These are phyloP conservation scores for Aplodontia rufa DNA, from an alignment of 2,113 vertebrate species.

Conservation along the genomic window DNA sequence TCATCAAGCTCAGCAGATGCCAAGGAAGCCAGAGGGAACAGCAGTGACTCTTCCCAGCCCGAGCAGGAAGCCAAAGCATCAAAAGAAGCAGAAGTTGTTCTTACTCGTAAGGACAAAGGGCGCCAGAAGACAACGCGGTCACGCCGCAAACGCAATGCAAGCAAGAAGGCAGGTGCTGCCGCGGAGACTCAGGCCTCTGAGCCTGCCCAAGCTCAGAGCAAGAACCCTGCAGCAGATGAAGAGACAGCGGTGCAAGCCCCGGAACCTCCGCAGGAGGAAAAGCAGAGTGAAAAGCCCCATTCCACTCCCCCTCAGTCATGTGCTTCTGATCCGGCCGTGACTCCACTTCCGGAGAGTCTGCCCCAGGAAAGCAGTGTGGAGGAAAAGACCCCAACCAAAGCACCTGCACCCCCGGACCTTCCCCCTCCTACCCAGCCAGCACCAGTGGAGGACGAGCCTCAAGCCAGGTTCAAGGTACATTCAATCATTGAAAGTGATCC, in stretches of 20 bases:
- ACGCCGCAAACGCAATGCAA: constrained; percentile 87
- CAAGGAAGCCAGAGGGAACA: constrained; percentile 85
- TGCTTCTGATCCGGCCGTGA: constrained; percentile 50
- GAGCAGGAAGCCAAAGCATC: constrained; percentile 78
- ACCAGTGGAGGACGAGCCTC: constrained; percentile 76
- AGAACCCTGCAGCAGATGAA: constrained; percentile 65
- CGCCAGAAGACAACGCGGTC: constrained; percentile 89
- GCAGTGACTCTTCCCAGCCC: constrained; percentile 76
- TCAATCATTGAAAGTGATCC: constrained; percentile 82
- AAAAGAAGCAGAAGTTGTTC: constrained; percentile 85
- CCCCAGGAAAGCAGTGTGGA: constrained; percentile 61
- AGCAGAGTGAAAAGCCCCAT: constrained; percentile 51
- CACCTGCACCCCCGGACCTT: constrained; percentile 32
- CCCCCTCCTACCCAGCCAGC: not conserved
- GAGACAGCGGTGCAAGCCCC: constrained; percentile 8
- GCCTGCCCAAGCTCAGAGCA: constrained; percentile 76
- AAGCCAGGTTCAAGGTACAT: constrained; percentile 82
- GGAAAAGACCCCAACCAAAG: constrained; percentile 74
- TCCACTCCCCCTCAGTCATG: not conserved
- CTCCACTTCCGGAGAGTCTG: not conserved
- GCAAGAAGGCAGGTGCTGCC: constrained; percentile 80
- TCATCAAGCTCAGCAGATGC: constrained; percentile 56
- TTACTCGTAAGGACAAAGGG: constrained; percentile 89
- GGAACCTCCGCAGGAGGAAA: constrained; percentile 77
- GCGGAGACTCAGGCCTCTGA: constrained; percentile 80